Evolutionary conservation across 2,797 vertebrate species (phyloP), one percentile per base, ranked within the genome.

Genomic region (Spea hammondii): DNA sequence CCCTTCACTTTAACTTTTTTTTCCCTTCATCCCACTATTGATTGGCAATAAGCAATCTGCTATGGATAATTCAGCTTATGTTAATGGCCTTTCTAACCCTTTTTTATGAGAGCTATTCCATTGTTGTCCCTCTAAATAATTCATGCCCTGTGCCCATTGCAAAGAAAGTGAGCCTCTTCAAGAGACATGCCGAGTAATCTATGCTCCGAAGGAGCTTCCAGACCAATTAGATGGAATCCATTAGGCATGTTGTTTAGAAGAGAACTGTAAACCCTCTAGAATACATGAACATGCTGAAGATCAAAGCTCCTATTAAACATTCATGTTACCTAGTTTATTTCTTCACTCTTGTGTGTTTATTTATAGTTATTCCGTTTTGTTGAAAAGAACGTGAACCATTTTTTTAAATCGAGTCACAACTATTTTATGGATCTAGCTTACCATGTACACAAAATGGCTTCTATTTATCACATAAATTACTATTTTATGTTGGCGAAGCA

Each of bases 181-280:
- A 72, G 79, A 65, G 79, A 69, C 57, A 55, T 49, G 79, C 65
- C 73, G 55, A 82, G 64, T 75, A 44, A 73, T 77, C 55, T 82
- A 77, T 73, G 70, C 70, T 82, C 55, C 62, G 48, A 82, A 73
- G 75, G 75, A 76, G 79, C 75, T 82, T 74, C 65, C 50, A 77
- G 74, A 82, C 70, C 70, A 82, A 77, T 82, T 82, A 82, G 74
- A 77, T 69, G 70, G 57, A 55, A 73, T 77, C 74, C 75, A 82
- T 82, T 82, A 77, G 75, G 51, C n/a, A 7, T 64, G 48, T 62
- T 82, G 79, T 69, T 73, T 77, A 77, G 66, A 77, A 72, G n/a
- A 77, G 55, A 68, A 66, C 65, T 82, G 59, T 44, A 72, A 64
- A 72, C 48, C 70, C 69, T 82, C 65, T 77, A 72, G 14, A 47